Conservation (phyloP, 2,113 vertebrate species). For the Crotalus tigris region DNA sequence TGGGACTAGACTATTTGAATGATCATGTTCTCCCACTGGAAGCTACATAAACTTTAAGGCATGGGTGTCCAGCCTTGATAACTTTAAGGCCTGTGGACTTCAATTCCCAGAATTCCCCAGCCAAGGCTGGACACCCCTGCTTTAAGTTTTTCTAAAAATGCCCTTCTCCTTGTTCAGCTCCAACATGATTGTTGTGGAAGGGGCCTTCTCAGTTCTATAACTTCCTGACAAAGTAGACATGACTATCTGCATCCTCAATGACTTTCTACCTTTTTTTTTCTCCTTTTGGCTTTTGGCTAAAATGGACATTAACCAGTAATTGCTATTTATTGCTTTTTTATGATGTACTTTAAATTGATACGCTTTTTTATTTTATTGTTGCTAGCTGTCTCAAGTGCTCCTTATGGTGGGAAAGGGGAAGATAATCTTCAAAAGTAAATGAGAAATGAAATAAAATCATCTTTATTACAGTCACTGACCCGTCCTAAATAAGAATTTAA, state of each 20-base stretch:
- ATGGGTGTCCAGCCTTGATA: no score
- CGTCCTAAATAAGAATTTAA: not conserved
- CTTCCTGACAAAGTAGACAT: not conserved
- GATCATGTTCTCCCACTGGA: not conserved
- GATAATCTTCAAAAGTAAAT: not conserved
- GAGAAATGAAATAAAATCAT: not conserved
- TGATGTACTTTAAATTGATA: not conserved
- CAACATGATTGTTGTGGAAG: not conserved
- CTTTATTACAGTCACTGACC: not conserved
- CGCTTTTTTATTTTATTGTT: not conserved
- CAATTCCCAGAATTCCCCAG: no score
- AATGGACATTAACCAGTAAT: not conserved
- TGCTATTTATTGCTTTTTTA: not conserved
- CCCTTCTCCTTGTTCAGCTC: not conserved
- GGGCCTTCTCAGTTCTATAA: not conserved
- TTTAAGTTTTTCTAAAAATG: not conserved
- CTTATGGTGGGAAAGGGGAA: not conserved
- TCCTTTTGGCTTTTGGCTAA: not conserved
- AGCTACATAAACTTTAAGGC: not conserved
- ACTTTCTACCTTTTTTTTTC: not conserved
- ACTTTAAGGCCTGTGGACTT: no score
- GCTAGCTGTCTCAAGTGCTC: not conserved
- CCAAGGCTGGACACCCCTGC: not conserved
- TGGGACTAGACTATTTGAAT: not conserved
- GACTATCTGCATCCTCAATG: not conserved